Conservation (phyloP, 2,888 invertebrate species). For the Mythimna pallens region DNA sequence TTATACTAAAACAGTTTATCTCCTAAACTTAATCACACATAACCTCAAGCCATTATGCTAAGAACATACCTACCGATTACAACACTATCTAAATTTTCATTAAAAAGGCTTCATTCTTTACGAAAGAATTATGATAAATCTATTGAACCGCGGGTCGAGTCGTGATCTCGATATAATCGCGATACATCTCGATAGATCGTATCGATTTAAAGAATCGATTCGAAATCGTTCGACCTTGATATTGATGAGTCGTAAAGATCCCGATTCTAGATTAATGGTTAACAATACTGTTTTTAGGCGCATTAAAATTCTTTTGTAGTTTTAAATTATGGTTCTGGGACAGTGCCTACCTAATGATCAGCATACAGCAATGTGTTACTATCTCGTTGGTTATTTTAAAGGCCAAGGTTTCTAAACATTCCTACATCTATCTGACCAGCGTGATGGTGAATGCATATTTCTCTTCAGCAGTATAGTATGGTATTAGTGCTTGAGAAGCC, state of each 20-base stretch:
- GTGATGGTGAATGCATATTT: background rate
- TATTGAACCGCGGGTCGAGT: slow-evolving; percentile 80
- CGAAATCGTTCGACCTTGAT: slow-evolving; percentile 79
- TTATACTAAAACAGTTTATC: slow-evolving; percentile 30
- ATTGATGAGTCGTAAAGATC: slow-evolving; percentile 76
- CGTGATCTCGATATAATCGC: slow-evolving; percentile 77
- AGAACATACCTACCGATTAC: slow-evolving; percentile 42
- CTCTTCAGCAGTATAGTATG: background rate
- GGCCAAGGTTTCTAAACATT: background rate
- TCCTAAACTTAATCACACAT: slow-evolving; percentile 17
- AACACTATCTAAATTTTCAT: slow-evolving; percentile 60
- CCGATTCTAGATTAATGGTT: slow-evolving; percentile 74
- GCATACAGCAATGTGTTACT: background rate
- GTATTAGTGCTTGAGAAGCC: no score
- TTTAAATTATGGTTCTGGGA: slow-evolving; percentile 51
- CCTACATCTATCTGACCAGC: background rate
- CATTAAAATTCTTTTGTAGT: slow-evolving; percentile 58
- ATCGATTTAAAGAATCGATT: slow-evolving; percentile 82
- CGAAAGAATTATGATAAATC: slow-evolving; percentile 74
- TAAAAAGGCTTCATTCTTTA: slow-evolving; percentile 65
- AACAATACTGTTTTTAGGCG: slow-evolving; percentile 67
- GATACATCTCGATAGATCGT: slow-evolving; percentile 77
- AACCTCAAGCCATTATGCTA: slow-evolving; percentile 39
- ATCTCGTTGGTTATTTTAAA: background rate
- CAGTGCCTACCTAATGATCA: slow-evolving; percentile 13